Conservation (phyloP, 2,113 vertebrate species). For the Bufo gargarizans region DNA sequence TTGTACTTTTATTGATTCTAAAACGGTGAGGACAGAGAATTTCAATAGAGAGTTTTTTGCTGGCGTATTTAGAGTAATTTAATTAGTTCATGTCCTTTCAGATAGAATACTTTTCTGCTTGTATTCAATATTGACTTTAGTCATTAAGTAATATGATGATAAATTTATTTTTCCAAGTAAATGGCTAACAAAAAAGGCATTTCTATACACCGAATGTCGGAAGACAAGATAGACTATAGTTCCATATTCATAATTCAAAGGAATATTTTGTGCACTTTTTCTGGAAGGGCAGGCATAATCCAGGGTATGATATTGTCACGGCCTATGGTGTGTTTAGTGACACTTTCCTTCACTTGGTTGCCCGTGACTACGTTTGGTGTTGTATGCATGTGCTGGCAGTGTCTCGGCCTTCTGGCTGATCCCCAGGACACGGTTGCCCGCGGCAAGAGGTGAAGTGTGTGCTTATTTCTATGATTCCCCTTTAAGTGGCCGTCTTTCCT, state of each 20-base stretch:
- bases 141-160: no score
- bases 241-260: background rate
- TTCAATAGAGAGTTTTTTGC: background rate
- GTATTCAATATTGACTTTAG: background rate
- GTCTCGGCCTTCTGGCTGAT: no score
- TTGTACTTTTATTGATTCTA: constrained; percentile 14
- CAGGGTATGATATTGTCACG: background rate
- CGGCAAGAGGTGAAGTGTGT: no score
- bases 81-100: background rate
- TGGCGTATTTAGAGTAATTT: background rate
- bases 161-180: background rate
- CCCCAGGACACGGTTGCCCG: no score
- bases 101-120: background rate
- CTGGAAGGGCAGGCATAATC: background rate
- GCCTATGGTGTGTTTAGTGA: no score
- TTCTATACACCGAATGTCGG: background rate
- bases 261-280: background rate
- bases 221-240: background rate
- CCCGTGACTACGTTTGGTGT: no score
- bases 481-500: no score
- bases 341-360: no score
- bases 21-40: background rate
- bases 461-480: no score
- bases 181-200: background rate
- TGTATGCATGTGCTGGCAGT: no score